A percentile compares a stretch with the other conserved stretches of the same genome.
phyloP scores from a whole-genome alignment of 1,140 invertebrate genomes.

The Eubasilissa regina region DNA sequence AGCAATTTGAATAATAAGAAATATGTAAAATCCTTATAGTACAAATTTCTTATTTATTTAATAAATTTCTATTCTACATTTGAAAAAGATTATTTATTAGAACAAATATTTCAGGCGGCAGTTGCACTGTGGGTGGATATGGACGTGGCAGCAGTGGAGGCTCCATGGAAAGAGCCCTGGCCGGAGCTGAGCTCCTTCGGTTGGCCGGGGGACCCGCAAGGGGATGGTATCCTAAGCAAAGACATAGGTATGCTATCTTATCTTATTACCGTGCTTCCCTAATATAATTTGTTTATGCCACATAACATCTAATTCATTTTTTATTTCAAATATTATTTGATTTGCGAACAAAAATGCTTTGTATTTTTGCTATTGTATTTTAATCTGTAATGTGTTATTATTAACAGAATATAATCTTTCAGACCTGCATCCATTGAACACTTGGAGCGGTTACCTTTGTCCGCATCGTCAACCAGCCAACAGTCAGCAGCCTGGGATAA shows the following conservation, averaged over 20 bases:
- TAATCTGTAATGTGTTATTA: neutral
- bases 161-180: slow-evolving; percentile 76
- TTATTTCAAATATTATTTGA: no score
- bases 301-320: no score
- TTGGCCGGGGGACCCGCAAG: slow-evolving; percentile 84
- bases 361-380: neutral
- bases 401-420: slow-evolving; percentile 25
- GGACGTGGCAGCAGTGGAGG: slow-evolving; percentile 77
- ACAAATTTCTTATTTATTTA: no score
- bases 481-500: slow-evolving; percentile 73
- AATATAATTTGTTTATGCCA: no score
- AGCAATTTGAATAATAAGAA: no score
- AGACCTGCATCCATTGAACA: slow-evolving; percentile 88
- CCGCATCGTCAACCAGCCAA: slow-evolving; percentile 65
- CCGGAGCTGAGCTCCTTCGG: slow-evolving; percentile 83
- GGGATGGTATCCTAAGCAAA: slow-evolving; percentile 87
- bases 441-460: slow-evolving; percentile 80
- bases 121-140: slow-evolving; percentile 74
- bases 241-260: slow-evolving; percentile 68
- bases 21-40: no score
- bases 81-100: no score
- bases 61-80: no score
- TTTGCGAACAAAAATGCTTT: no score
- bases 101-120: slow-evolving; percentile 64
- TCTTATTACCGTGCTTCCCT: no score